Conservation (phyloP, 53 echinoderm and acorn worm species). For the Echinarachnius parma region DNA sequence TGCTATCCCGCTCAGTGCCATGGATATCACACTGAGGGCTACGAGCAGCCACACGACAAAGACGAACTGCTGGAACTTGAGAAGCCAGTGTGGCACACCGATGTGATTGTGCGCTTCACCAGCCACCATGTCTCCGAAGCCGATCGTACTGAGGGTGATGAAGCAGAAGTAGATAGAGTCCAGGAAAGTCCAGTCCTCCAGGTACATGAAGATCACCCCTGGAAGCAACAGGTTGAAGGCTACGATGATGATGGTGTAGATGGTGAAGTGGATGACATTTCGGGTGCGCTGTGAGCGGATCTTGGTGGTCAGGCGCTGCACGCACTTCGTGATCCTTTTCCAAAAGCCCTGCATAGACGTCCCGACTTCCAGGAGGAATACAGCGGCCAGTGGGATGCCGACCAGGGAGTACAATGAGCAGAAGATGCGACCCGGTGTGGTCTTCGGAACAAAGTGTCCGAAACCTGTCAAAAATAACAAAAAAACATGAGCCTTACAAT, state of each 20-base stretch:
- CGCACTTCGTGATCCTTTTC: not conserved
- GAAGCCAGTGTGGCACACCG: not conserved
- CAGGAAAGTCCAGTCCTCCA: constrained; percentile 37
- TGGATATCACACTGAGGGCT: constrained; percentile 45
- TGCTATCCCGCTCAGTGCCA: constrained; percentile 30
- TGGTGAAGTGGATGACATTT: constrained; percentile 30
- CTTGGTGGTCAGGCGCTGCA: constrained; percentile 23
- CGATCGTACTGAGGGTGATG: constrained; percentile 60
- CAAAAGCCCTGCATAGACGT: constrained; percentile 44
- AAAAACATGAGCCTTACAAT: no score
- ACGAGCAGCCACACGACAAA: constrained; percentile 42
- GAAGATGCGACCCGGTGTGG: constrained; percentile 22
- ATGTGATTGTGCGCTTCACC: not conserved
- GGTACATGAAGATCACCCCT: constrained; percentile 22
- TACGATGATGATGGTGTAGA: constrained; percentile 13
- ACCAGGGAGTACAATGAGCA: constrained; percentile 49
- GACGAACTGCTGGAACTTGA: not conserved
- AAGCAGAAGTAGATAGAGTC: constrained; percentile 51
- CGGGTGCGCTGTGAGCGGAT: constrained; percentile 22
- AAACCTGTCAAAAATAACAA: constrained; percentile 36
- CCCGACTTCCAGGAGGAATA: constrained; percentile 40
- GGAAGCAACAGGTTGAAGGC: constrained; percentile 42
- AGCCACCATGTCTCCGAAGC: constrained; percentile 58
- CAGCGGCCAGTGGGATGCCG: constrained; percentile 52
- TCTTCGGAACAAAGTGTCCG: constrained; percentile 44